phyloP scores from a whole-genome alignment of 2,797 vertebrate species.

The Hafferia zeledoni region DNA sequence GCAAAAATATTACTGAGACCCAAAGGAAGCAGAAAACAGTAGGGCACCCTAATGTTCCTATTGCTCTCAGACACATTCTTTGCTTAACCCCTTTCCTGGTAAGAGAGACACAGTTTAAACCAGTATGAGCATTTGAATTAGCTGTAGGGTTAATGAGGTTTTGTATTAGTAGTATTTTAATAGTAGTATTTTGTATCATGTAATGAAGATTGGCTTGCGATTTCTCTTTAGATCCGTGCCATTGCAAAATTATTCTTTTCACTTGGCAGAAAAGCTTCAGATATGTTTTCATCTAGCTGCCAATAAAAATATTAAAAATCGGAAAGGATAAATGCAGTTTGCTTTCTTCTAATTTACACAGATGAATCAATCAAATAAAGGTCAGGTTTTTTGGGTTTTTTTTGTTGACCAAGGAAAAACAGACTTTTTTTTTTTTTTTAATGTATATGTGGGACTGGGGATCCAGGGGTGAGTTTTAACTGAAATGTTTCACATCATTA shows the following conservation, averaged over 20 bases:
- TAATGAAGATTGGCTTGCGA: not conserved
- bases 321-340: not conserved
- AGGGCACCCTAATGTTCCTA: not conserved
- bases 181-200: not conserved
- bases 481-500: constrained; percentile 16
- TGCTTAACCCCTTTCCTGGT: not conserved
- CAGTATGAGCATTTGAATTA: not conserved
- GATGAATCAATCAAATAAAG: not conserved
- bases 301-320: not conserved
- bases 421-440: not conserved
- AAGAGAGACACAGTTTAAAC: not conserved
- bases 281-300: not conserved
- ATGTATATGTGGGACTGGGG: not conserved
- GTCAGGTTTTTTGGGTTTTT: not conserved
- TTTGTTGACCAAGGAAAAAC: not conserved
- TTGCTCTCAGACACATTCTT: not conserved
- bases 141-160: not conserved
- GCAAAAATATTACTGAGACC: not conserved
- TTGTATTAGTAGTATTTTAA: not conserved
- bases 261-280: not conserved
- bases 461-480: not conserved
- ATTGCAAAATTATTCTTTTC: not conserved
- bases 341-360: constrained; percentile 8
- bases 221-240: not conserved
- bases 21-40: not conserved